A percentile compares a stretch with the other conserved stretches of the same genome.
Conservation (phyloP, 2,888 invertebrate species). For the Drosophila borborema region DNA sequence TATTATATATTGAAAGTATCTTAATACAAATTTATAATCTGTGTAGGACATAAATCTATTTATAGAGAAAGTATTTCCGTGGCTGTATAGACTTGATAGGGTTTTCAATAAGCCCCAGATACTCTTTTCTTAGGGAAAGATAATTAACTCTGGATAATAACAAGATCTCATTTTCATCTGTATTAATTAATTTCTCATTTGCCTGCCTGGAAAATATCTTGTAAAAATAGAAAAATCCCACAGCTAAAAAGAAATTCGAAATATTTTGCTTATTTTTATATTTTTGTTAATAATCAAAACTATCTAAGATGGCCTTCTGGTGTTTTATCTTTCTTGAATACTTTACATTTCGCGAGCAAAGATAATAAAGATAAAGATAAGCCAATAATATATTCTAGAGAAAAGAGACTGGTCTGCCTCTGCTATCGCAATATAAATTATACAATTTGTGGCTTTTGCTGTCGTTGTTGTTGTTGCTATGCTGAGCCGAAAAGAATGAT, state of each 20-base stretch:
- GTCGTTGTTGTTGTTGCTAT: constrained; percentile 21
- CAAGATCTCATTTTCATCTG: neutral
- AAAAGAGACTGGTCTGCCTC: neutral
- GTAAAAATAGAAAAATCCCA: too few species aligned
- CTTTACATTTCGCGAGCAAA: constrained; percentile 12
- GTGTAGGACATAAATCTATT: neutral
- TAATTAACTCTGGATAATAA: too few species aligned
- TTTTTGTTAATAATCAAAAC: neutral
- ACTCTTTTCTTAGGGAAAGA: too few species aligned
- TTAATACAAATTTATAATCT: neutral
- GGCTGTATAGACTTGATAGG: too few species aligned
- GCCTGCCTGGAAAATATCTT: too few species aligned
- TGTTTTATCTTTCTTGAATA: neutral
- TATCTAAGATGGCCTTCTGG: constrained; percentile 5
- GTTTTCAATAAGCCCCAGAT: too few species aligned
- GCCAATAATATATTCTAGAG: constrained; percentile 7
- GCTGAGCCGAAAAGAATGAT: constrained; percentile 14
- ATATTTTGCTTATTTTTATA: too few species aligned
- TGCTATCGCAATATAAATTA: constrained; percentile 16
- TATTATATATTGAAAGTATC: neutral
- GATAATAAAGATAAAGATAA: constrained; percentile 28
- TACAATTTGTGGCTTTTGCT: constrained; percentile 13
- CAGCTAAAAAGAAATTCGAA: too few species aligned
- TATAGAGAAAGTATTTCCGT: too few species aligned
- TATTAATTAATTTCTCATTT: neutral